Percentiles rank a stretch among this genome's conserved stretches.
These are phyloP conservation scores for Lasioglossum albipes DNA, from an alignment of 1,140 invertebrate species.

Conservation along the genomic window DNA sequence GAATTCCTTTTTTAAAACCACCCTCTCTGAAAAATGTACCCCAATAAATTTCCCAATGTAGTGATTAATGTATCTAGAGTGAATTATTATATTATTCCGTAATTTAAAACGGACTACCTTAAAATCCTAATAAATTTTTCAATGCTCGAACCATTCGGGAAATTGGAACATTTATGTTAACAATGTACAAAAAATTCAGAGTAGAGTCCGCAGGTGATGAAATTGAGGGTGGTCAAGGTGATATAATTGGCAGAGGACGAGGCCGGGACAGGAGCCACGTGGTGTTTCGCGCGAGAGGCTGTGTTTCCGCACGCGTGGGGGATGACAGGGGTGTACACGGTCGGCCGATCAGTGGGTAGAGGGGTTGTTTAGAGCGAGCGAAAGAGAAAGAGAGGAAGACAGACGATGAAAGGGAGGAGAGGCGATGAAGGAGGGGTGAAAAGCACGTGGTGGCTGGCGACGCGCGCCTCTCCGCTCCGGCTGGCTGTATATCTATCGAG, in stretches of 20 bases:
- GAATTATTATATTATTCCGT: no score
- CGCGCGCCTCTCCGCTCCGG: constrained; percentile 68
- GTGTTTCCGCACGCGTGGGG: constrained; percentile 55
- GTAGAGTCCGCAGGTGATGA: background rate
- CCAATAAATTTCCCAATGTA: no score
- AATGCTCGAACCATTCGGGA: no score
- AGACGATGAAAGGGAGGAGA: constrained; percentile 58
- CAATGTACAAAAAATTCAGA: no score
- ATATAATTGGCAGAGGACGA: background rate
- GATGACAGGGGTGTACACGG: constrained; percentile 62
- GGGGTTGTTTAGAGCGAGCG: constrained; percentile 68
- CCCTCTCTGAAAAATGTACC: no score
- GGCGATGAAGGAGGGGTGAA: constrained; percentile 47
- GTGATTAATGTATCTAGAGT: no score
- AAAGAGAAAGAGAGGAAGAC: constrained; percentile 63
- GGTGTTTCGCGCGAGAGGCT: constrained; percentile 54
- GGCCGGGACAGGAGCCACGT: constrained; percentile 38
- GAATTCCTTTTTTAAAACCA: no score
- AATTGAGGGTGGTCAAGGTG: background rate
- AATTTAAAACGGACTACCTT: no score
- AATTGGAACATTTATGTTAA: no score
- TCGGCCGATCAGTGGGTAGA: constrained; percentile 60
- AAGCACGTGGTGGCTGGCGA: constrained; percentile 69
- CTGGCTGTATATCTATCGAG: constrained; percentile 70
- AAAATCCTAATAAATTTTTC: no score